Conservation (phyloP, 1,140 invertebrate genomes). For the Zaprionus nigranus region DNA sequence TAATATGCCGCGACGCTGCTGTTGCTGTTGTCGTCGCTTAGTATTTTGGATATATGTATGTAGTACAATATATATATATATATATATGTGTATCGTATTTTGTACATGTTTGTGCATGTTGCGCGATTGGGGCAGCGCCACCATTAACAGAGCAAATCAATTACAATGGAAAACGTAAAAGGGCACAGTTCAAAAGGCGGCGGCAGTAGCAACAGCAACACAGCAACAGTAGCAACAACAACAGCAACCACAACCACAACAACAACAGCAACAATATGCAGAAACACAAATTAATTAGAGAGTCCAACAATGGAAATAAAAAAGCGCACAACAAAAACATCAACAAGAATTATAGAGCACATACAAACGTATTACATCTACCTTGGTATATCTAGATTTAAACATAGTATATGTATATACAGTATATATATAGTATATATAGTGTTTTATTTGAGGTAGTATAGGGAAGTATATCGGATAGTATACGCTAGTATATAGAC, state of each 20-base stretch:
- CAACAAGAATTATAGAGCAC: background rate
- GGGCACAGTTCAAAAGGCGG: conserved; percentile 8
- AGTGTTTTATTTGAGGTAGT: too few species aligned
- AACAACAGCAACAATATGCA: conserved; percentile 1
- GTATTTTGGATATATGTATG: background rate
- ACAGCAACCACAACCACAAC: too few species aligned
- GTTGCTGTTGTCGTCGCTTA: background rate
- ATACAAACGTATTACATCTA: background rate
- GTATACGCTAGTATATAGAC: too few species aligned
- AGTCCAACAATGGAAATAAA: conserved; percentile 16
- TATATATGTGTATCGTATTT: background rate
- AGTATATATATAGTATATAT: too few species aligned
- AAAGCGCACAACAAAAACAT: conserved; percentile 23
- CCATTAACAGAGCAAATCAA: conserved; percentile 22
- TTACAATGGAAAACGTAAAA: conserved; percentile 15
- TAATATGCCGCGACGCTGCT: conserved; percentile 15
- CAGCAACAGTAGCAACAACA: background rate
- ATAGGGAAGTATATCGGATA: too few species aligned
- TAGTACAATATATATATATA: conserved; percentile 5
- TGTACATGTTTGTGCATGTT: background rate
- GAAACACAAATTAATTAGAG: conserved; percentile 43
- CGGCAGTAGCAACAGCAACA: background rate
- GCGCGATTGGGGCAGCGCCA: background rate
- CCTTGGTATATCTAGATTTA: background rate
- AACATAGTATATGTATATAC: background rate